Base-by-base conservation (phyloP, 1,140 invertebrate genomes). In the Solenopsis fugax region DNA sequence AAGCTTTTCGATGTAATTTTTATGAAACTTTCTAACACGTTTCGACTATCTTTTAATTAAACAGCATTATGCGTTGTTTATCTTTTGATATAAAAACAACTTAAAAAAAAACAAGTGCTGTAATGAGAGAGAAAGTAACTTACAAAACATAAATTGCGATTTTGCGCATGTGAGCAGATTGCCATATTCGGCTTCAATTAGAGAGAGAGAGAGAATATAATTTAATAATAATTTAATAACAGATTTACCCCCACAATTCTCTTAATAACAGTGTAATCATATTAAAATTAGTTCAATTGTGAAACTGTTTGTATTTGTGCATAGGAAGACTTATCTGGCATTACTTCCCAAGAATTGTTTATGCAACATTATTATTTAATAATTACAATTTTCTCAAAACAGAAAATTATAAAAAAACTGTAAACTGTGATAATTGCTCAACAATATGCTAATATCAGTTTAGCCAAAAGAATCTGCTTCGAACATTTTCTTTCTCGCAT, bases 21-120 rank as follows among this genome's bases (percentile, higher is more conserved):
- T 69, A 54, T 81, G n/a, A 0, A 80, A 69, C 29, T 78, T 56
- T 50, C 13, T 29, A 50, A 78, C 24, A 64, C 37, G 29, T 45
- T 76, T 76, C 21, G 21, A 60, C 24, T 69, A 67, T 69, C 48
- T 69, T 81, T 81, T 67, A 81, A 56, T 81, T 69, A 81, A 81
- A 41, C 41, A 41, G 41, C 41, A 41, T 41, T 41, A 41, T 41
- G 7, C 7, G 29, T 7, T 41, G 41, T 41, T 41, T 41, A 41
- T 41, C 41, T 41, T 41, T 41, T 41, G 41, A n/a, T 34, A 34
- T n/a, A 60, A 67, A 52, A 52, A 60, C 29, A 41, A 62, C 5
- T 24, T 64, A 7, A 34, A 65, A 65, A 77, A 78, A 65, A 78
- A 34, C 6, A 73, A 56, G 2, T 54, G 48, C 1, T 73, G 18